A percentile compares a stretch with the other conserved stretches of the same genome.
These are phyloP conservation scores for Rhegmatorhina hoffmannsi DNA, from an alignment of 2,113 vertebrate species.

Conservation along the genomic window DNA sequence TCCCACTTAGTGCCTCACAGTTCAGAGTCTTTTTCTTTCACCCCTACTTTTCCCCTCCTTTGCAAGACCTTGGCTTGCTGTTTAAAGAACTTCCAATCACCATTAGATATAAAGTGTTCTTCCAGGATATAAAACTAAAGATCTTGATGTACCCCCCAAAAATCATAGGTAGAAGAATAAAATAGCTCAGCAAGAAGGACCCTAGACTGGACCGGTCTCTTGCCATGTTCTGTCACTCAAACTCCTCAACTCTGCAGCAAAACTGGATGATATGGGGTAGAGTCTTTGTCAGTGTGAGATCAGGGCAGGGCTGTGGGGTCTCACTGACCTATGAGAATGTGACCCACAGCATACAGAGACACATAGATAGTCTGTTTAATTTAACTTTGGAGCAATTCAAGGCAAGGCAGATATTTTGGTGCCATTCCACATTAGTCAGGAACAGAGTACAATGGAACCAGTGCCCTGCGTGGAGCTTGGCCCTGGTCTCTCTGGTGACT, in stretches of 20 bases:
- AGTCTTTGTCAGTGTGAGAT: background rate
- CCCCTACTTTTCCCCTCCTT: background rate
- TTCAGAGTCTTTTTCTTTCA: conserved; percentile 27
- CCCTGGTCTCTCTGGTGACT: background rate
- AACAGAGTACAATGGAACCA: background rate
- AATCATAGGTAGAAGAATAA: background rate
- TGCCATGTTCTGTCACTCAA: background rate
- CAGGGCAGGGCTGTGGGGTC: background rate
- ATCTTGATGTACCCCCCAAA: conserved; percentile 21
- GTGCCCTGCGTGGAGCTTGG: background rate
- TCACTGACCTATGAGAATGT: accelerated
- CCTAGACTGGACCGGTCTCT: background rate
- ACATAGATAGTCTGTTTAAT: background rate
- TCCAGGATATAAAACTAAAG: background rate
- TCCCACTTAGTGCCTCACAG: background rate
- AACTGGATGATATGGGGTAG: background rate
- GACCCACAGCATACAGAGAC: background rate
- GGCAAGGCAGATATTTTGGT: background rate
- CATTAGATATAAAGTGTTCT: conserved; percentile 17
- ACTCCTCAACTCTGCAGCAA: background rate
- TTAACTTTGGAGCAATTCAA: background rate
- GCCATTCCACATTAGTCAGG: background rate
- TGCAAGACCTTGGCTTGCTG: conserved; percentile 50
- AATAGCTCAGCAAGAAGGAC: background rate
- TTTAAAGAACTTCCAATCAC: conserved; percentile 54